A percentile compares a stretch with the other conserved stretches of the same genome.
phyloP scores from a whole-genome alignment of 2,113 vertebrate genomes.

The Struthidea cinerea region DNA sequence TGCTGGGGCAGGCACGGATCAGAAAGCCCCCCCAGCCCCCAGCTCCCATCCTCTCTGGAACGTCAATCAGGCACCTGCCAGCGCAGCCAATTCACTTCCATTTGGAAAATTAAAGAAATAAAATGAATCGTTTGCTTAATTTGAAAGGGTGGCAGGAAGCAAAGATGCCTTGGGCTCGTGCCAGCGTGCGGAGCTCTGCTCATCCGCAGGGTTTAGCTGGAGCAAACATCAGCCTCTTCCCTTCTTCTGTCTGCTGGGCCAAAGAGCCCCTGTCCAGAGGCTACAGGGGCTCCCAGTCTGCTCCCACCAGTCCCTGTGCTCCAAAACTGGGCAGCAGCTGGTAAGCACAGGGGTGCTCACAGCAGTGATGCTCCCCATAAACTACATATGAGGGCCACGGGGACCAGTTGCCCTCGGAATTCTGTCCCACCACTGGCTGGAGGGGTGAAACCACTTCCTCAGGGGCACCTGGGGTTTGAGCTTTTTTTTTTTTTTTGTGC shows the following conservation, averaged over 20 bases:
- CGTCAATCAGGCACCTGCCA: conserved; percentile 53
- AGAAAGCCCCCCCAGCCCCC: not conserved
- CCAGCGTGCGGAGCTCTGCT: not conserved
- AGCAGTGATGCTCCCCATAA: not conserved
- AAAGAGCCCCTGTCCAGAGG: not conserved
- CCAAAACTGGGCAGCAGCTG: not conserved
- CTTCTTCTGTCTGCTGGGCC: not conserved
- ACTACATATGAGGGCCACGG: fast-evolving
- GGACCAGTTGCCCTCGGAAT: not conserved
- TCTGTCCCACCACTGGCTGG: fast-evolving
- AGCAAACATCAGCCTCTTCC: not conserved
- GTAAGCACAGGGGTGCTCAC: not conserved
- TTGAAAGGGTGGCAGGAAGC: conserved; percentile 64
- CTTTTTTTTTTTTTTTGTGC: no score
- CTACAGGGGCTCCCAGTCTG: not conserved
- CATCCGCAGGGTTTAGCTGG: fast-evolving
- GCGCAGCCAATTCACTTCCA: conserved; percentile 33
- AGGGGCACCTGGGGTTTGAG: not conserved
- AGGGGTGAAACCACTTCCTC: not conserved
- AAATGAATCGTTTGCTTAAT: conserved; percentile 63
- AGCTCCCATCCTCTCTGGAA: not conserved
- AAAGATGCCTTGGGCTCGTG: not conserved
- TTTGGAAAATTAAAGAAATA: conserved; percentile 69
- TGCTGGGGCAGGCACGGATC: fast-evolving
- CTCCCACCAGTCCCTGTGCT: not conserved